Evolutionary conservation across 2,113 vertebrate species (phyloP).

Genomic region (Osmerus mordax): DNA sequence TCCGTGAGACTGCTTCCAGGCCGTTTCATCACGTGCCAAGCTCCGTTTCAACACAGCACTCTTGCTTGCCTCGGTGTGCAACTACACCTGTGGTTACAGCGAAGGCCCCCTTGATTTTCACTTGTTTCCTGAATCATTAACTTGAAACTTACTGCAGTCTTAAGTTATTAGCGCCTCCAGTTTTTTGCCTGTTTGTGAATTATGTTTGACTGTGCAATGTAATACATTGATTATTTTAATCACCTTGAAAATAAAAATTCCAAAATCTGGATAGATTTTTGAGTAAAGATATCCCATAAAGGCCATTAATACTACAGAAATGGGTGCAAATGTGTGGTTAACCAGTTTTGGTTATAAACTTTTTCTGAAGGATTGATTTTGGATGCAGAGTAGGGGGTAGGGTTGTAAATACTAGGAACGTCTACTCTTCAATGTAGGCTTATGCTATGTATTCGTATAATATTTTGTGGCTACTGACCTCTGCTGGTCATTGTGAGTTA

Average conservation of each 20-base stretch:
- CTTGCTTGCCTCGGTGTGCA: conserved; percentile 41
- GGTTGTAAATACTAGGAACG: too few relatives aligned
- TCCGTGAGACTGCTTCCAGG: conserved; percentile 62
- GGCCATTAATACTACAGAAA: too few relatives aligned
- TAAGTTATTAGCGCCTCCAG: conserved; percentile 70
- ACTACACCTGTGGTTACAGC: conserved; percentile 51
- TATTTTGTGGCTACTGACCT: too few relatives aligned
- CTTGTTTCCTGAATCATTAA: conserved; percentile 53
- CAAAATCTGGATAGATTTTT: conserved; percentile 34
- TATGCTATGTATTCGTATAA: too few relatives aligned
- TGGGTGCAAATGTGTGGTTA: too few relatives aligned
- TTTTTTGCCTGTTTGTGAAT: conserved; percentile 57
- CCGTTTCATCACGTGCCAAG: conserved; percentile 71
- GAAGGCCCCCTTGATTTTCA: conserved; percentile 21
- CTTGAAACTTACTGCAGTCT: conserved; percentile 66
- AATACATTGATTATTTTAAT: conserved; percentile 70
- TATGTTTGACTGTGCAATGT: conserved; percentile 58
- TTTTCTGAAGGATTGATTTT: too few relatives aligned
- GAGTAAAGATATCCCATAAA: too few relatives aligned
- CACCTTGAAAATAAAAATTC: conserved; percentile 73
- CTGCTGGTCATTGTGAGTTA: too few relatives aligned
- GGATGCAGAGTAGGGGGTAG: too few relatives aligned
- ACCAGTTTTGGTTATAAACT: too few relatives aligned
- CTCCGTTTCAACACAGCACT: conserved; percentile 45
- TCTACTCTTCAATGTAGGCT: too few relatives aligned